These are phyloP conservation scores for Vanessa cardui DNA, from an alignment of 2,888 invertebrate species.

Conservation along the genomic window DNA sequence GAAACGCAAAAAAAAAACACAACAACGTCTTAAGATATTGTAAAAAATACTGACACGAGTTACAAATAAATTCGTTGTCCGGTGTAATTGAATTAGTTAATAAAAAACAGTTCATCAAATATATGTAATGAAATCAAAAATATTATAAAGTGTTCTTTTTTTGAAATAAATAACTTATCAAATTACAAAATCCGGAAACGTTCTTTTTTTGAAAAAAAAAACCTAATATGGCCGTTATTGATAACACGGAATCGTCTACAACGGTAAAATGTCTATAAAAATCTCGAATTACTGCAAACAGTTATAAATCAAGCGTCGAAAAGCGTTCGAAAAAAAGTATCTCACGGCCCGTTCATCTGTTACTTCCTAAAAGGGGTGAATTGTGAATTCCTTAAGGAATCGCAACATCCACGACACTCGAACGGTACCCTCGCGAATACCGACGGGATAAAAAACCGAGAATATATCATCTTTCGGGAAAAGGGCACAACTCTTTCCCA, in stretches of 20 bases:
- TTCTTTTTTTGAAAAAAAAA: not conserved
- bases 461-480: slow-evolving; percentile 67
- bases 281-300: slow-evolving; percentile 82
- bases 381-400: slow-evolving; percentile 58
- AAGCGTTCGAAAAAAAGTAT: slow-evolving; percentile 67
- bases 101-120: not conserved
- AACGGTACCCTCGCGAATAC: slow-evolving; percentile 73
- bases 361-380: slow-evolving; percentile 79
- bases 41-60: slow-evolving; percentile 34
- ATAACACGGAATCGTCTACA: slow-evolving; percentile 63
- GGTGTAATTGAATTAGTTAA: not conserved
- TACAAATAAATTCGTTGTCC: slow-evolving; percentile 14
- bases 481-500: slow-evolving; percentile 82
- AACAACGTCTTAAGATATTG: slow-evolving; percentile 38
- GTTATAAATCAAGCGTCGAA: slow-evolving; percentile 73
- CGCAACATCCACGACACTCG: slow-evolving; percentile 26
- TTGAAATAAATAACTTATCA: not conserved
- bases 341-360: slow-evolving; percentile 76
- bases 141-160: not conserved
- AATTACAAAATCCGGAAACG: not conserved
- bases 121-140: not conserved
- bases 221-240: slow-evolving; percentile 65
- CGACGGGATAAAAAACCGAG: slow-evolving; percentile 62
- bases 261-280: slow-evolving; percentile 69
- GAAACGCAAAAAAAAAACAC: slow-evolving; percentile 59